These are phyloP conservation scores for Crotalus helleri DNA, from an alignment of 2,113 vertebrate species.

Conservation along the genomic window DNA sequence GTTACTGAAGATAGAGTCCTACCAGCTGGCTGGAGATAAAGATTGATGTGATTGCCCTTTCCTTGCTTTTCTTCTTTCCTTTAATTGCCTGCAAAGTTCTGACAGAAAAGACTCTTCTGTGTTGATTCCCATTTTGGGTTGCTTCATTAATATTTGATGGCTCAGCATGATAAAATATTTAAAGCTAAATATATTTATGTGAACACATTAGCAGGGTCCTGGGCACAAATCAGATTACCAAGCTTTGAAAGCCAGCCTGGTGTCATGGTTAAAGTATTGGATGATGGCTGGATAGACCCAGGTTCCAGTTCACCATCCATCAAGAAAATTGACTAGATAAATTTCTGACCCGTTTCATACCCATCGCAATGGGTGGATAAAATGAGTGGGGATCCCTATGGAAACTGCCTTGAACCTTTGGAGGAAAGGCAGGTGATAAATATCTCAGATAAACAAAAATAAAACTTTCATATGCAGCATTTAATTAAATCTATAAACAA, in stretches of 20 bases:
- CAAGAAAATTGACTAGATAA: not conserved
- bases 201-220: constrained; percentile 62
- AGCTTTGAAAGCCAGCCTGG: constrained; percentile 7
- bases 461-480: constrained; percentile 51
- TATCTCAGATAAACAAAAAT: not conserved
- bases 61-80: not conserved
- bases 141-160: constrained; percentile 74
- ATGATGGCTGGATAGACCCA: not conserved
- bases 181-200: constrained; percentile 73
- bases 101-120: constrained; percentile 33
- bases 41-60: not conserved
- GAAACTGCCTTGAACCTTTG: not conserved
- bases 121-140: constrained; percentile 61
- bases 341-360: not conserved
- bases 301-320: not conserved
- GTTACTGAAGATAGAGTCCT: constrained; percentile 34
- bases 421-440: not conserved
- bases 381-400: not conserved
- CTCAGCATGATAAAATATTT: constrained; percentile 75
- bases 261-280: not conserved
- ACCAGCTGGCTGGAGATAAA: constrained; percentile 13
- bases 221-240: constrained; percentile 64
- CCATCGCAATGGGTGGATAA: not conserved
- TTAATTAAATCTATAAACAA: constrained; percentile 83
- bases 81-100: constrained; percentile 37